Evolutionary conservation across 1,140 invertebrate species (phyloP), one percentile per base, ranked within the genome.

Genomic region (Hylaeus volcanicus): DNA sequence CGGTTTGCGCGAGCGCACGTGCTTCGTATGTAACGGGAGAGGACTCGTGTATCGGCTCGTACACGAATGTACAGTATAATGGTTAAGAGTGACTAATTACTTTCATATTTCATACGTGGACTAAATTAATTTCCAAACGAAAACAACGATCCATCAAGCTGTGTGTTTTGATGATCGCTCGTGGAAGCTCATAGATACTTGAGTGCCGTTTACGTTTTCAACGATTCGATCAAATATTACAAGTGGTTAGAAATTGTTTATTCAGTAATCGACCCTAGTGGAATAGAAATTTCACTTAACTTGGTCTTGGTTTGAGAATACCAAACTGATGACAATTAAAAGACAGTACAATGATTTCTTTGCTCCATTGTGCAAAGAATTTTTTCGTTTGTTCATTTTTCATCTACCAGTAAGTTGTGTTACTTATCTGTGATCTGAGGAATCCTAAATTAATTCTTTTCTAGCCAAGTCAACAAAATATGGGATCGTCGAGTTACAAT

Each of bases 81-180:
- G 5, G 53, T 43, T 51, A 37, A 14, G 1, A 43, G 55, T 68
- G 64, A 80, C 55, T 80, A 80, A 80, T 80, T 80, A 60, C 63
- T 80, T 75, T 74, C 72, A 80, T 80, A 74, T 80, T 69, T 80
- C 79, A 66, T 14, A 26, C 55, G 43, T 6, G 51, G 43, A 26
- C 39, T 45, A 74, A 79, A 79, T 74, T 68, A 61, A 80, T 80
- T 80, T 80, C 41, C 71, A 26, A 65, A 74, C 61, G 60, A 79
- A 74, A 79, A 74, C 77, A 79, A 1, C 60, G 69, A 14, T 64
- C 60, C 60, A 65, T 79, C 76, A 73, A 79, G 64, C 41, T 51
- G 69, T 79, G 37, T 79, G 51, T 64, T 79, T 79, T 64, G 12
- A 15, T 53, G 55, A 41, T 48, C 64, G 48, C 41, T 14, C 39